phyloP scores from a whole-genome alignment of 2,888 invertebrate genomes.

The Spodoptera exigua region DNA sequence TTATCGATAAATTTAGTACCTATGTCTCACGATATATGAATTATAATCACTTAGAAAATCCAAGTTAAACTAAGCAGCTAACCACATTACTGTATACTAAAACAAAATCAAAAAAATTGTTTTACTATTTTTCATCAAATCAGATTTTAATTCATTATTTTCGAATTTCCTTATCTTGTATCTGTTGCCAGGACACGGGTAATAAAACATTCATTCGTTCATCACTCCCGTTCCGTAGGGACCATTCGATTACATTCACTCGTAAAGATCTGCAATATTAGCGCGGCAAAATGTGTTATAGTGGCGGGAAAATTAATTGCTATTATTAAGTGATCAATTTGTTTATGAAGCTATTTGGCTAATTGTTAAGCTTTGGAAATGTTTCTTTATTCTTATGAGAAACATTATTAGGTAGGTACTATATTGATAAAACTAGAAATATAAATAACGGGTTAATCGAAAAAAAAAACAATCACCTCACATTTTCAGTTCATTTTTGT shows the following conservation, averaged over 20 bases:
- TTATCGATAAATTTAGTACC: too few species aligned
- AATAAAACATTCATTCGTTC: conserved; percentile 72
- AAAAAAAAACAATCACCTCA: too few species aligned
- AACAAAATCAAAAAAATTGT: conserved; percentile 26
- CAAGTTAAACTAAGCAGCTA: too few species aligned
- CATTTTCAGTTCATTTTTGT: too few species aligned
- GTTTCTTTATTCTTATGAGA: too few species aligned
- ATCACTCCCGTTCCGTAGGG: conserved; percentile 62
- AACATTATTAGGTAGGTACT: too few species aligned
- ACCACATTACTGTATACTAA: too few species aligned
- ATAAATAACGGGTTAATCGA: too few species aligned
- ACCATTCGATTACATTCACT: conserved; percentile 60
- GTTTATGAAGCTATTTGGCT: conserved; percentile 42
- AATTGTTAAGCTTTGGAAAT: conserved; percentile 23
- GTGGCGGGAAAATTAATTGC: conserved; percentile 55
- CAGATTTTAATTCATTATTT: conserved; percentile 24
- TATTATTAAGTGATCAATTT: conserved; percentile 49
- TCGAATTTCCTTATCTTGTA: conserved; percentile 34
- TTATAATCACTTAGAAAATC: too few species aligned
- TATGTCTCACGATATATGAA: too few species aligned
- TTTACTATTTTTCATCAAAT: conserved; percentile 27
- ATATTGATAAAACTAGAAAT: too few species aligned
- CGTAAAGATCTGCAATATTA: conserved; percentile 50
- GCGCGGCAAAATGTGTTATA: conserved; percentile 47
- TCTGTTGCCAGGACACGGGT: conserved; percentile 39